These are phyloP conservation scores for Syrista parreyssii DNA, from an alignment of 2,888 invertebrate species.

Conservation along the genomic window DNA sequence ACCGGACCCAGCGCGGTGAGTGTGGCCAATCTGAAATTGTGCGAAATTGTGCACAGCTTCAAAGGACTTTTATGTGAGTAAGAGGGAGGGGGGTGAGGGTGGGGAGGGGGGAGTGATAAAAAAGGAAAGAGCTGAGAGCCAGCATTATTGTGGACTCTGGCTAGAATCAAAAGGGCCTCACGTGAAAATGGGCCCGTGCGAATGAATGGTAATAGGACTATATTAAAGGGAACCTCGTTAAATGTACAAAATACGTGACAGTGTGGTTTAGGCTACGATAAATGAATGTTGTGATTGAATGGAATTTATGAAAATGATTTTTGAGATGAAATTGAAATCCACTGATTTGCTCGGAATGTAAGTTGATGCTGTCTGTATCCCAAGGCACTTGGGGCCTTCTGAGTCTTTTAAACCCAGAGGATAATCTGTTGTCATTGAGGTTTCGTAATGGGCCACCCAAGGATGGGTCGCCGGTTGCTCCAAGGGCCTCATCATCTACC, in stretches of 20 bases:
- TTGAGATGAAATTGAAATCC: background rate
- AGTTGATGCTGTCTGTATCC: background rate
- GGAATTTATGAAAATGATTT: background rate
- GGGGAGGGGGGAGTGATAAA: background rate
- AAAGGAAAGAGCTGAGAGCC: background rate
- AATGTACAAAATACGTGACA: background rate
- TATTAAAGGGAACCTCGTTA: background rate
- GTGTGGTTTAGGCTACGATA: background rate
- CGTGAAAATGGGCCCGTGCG: background rate
- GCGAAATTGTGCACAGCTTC: conserved; percentile 27
- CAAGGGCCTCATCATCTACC: conserved; percentile 7
- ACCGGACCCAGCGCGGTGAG: conserved; percentile 22
- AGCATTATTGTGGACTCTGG: background rate
- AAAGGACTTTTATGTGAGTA: background rate
- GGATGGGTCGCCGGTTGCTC: conserved; percentile 21
- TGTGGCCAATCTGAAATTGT: conserved; percentile 51
- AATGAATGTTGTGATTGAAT: background rate
- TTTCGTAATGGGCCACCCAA: conserved; percentile 49
- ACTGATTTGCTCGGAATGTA: background rate
- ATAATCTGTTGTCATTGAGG: conserved; percentile 48
- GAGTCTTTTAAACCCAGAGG: conserved; percentile 30
- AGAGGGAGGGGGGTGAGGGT: background rate
- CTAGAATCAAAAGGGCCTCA: background rate
- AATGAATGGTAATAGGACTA: background rate
- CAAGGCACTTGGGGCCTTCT: conserved; percentile 5